Base-by-base conservation (phyloP, 2,888 invertebrate species). In the Drosophila flavopinicola region DNA sequence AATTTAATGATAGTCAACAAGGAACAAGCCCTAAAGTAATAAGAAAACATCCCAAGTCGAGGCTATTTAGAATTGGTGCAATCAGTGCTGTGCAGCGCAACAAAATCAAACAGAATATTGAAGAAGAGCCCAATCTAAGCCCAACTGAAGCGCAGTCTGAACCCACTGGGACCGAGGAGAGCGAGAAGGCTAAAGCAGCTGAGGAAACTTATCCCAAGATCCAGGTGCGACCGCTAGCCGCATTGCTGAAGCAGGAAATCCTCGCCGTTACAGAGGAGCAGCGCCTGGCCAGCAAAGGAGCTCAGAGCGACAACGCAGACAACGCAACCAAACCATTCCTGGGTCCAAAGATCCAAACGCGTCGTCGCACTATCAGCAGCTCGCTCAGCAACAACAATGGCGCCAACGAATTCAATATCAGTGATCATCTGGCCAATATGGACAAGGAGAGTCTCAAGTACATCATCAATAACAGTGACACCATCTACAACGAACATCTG, bases 391-490 rank as follows among this genome's bases (percentile, higher is more conserved):
- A 27, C 41, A 25, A 20, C 15, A 47, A 60, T 64, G 57, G 32
- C 23, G 57, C 64, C 47, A 78, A 74, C 11, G 73, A 83, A 1
- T 44, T 54, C 10, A 78, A 61, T 37, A 66, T 90, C 24, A 69
- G 87, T 0, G 86, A 88, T 4, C 83, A 88, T 47, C 74, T 91
- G 29, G 89, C 87, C 37, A 89, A 73, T 15, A 90, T 91, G 89
- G 89, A 89, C 68, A 91, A 90, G 65, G 79, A 85, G 33, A 76
- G 85, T 6, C 88, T 91, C 1, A 89, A 90, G 66, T 82, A 90
- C 49, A 86, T 91, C 13, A 91, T 91, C 33, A 91, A 91, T 45
- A 91, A 88, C 58, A 80, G 89, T 3, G 88, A 87, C 30, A 87
- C 90, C 1, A 90, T 89, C 59, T 91, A 87, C 67, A 90, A 91